Base-by-base conservation (phyloP, 2,888 invertebrate genomes). In the Tipula lateralis region DNA sequence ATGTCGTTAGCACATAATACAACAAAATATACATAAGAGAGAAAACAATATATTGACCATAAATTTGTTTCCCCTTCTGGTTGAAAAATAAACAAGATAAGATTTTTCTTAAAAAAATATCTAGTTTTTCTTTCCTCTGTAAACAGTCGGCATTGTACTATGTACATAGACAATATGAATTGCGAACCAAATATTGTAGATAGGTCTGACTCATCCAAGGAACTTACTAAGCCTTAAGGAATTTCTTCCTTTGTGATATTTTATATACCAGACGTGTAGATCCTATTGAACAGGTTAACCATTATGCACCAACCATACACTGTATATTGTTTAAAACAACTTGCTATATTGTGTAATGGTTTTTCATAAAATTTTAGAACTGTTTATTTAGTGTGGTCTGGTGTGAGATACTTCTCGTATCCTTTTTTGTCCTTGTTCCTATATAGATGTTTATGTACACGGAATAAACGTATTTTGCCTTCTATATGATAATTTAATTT, bases 401-500 rank as follows among this genome's bases (percentile, higher is more conserved):
- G 66, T 1, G 24, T 12, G 66, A 0, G 1, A 24, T 12, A 24
- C 1, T 24, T 50, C 12, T 0, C 2, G 12, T 36, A 36, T 36
- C 66, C 9, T 66, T 66, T 66, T 24, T 24, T 7, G 24, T 16
- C 44, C 2, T 66, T 44, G 13, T 12, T 16, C 39, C 44, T 16
- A 44, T n/a, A n/a, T 16, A 44, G n/a, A 24, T 24, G 66, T 24
- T 66, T 66, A 39, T 13, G 0, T 39, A 39, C 13, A 66, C 13
- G 24, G 19, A 24, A 66, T 66, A 9, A 24, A 7, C 24, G 66
- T 66, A 66, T 24, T 66, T 24, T 24, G 7, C 24, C 66, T 9
- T 66, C 24, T 66, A 66, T 66, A 66, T 66, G 66, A 24, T 66
- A 66, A 66, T 66, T 66, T 66, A 66, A 66, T 66, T 66, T 66